A percentile compares a stretch with the other conserved stretches of the same genome.
Conservation (phyloP, 2,888 invertebrate species). For the Agonopterix heracliana region DNA sequence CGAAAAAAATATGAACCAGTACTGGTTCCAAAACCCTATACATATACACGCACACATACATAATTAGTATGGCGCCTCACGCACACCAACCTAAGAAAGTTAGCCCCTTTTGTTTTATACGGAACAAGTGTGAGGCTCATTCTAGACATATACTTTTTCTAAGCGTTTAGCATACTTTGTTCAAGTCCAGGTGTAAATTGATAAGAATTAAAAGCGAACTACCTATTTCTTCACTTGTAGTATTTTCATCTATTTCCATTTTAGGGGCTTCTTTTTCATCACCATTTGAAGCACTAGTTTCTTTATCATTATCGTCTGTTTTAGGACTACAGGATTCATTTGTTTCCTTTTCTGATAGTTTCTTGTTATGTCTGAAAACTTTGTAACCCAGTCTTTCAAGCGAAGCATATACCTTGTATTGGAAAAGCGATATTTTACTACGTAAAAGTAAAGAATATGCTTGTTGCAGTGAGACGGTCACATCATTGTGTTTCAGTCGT, state of each 20-base stretch:
- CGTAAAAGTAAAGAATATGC: conserved; percentile 74
- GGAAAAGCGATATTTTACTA: conserved; percentile 47
- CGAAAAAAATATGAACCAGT: too few species aligned
- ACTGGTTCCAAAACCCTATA: too few species aligned
- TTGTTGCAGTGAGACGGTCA: conserved; percentile 79
- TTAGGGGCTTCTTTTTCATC: background rate
- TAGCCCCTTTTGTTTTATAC: too few species aligned
- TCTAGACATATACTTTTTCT: too few species aligned
- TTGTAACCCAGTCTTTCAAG: conserved; percentile 75
- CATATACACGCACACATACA: too few species aligned
- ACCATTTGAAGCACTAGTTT: background rate
- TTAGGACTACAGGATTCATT: background rate
- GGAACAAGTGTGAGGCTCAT: too few species aligned
- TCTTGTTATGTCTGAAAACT: conserved; percentile 60
- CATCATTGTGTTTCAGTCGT: conserved; percentile 72
- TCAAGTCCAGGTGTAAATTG: too few species aligned
- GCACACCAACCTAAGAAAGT: too few species aligned
- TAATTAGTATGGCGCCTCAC: too few species aligned
- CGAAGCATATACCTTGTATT: conserved; percentile 78
- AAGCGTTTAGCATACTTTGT: too few species aligned
- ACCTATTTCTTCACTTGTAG: background rate
- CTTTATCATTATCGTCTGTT: background rate
- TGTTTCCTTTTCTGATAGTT: conserved; percentile 2
- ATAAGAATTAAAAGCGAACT: too few species aligned
- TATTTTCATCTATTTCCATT: background rate